A percentile compares a stretch with the other conserved stretches of the same genome.
Evolutionary conservation across 2,888 invertebrate species (phyloP).

Genomic region (Rambutsinella grinnellia): DNA sequence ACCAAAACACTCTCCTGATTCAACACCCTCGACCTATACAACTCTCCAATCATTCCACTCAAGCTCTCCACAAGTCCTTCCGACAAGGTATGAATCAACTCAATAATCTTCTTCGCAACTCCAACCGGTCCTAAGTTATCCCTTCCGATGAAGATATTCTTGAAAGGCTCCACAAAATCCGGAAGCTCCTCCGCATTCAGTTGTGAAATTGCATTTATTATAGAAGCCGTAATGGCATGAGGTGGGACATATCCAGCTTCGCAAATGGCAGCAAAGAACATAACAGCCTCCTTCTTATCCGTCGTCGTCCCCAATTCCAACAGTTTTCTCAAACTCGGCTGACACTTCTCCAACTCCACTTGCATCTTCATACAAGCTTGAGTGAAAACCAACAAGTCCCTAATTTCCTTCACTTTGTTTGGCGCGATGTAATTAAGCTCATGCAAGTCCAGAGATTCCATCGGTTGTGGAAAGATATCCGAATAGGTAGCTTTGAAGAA

Average conservation of each 20-base stretch:
- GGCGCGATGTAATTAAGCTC: constrained; percentile 38
- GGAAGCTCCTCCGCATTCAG: constrained; percentile 34
- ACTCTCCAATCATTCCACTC: constrained; percentile 49
- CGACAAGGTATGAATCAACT: constrained; percentile 39
- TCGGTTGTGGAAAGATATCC: constrained; percentile 24
- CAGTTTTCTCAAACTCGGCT: constrained; percentile 54
- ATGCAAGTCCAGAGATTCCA: constrained; percentile 26
- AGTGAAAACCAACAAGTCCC: constrained; percentile 18
- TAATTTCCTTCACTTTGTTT: constrained; percentile 3
- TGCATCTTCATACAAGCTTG: constrained; percentile 19
- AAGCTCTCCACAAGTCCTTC: constrained; percentile 53
- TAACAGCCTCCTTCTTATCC: constrained; percentile 60
- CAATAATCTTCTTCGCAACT: constrained; percentile 44
- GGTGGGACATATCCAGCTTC: constrained; percentile 45
- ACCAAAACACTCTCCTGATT: constrained; percentile 41
- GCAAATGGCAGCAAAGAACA: constrained; percentile 53
- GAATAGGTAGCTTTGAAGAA: constrained; percentile 27
- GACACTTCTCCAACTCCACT: constrained; percentile 35
- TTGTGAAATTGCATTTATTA: constrained; percentile 58
- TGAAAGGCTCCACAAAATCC: constrained; percentile 48
- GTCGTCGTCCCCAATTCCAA: constrained; percentile 57
- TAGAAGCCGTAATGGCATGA: constrained; percentile 37
- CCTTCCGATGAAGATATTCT: constrained; percentile 49
- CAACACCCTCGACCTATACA: constrained; percentile 36
- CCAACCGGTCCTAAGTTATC: constrained; percentile 9